phyloP scores from a whole-genome alignment of 1,140 invertebrate species.

The Vanessa tameamea region DNA sequence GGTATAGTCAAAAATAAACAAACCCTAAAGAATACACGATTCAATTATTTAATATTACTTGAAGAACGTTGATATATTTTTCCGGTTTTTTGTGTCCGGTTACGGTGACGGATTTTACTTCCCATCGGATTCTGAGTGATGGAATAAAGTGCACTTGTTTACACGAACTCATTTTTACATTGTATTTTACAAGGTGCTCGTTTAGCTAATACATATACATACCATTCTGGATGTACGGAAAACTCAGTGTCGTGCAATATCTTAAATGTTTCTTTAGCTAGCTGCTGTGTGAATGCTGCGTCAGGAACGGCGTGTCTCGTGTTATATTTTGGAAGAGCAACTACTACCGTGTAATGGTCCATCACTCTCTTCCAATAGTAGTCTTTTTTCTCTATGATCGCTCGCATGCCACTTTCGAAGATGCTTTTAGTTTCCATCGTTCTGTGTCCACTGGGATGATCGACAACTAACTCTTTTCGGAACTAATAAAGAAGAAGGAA shows the following conservation, averaged over 20 bases:
- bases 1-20: no score
- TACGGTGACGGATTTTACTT: no score
- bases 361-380: constrained; percentile 67
- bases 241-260: constrained; percentile 58
- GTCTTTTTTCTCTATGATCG: constrained; percentile 54
- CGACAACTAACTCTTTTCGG: constrained; percentile 57
- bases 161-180: no score
- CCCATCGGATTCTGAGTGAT: no score
- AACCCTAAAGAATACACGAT: no score
- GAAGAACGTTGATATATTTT: no score
- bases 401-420: constrained; percentile 61
- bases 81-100: no score
- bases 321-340: constrained; percentile 56
- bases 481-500: constrained; percentile 50
- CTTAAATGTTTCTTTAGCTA: constrained; percentile 57
- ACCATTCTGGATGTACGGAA: constrained; percentile 71
- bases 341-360: constrained; percentile 66
- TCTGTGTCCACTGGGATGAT: constrained; percentile 49
- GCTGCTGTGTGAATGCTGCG: constrained; percentile 51
- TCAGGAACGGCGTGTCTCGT: constrained; percentile 46
- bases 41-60: no score
- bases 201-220: background rate
- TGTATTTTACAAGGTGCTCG: no score
- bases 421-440: constrained; percentile 60
- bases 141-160: no score